A percentile compares a stretch with the other conserved stretches of the same genome.
Conservation (phyloP, 2,113 vertebrate genomes). For the Castor canadensis region DNA sequence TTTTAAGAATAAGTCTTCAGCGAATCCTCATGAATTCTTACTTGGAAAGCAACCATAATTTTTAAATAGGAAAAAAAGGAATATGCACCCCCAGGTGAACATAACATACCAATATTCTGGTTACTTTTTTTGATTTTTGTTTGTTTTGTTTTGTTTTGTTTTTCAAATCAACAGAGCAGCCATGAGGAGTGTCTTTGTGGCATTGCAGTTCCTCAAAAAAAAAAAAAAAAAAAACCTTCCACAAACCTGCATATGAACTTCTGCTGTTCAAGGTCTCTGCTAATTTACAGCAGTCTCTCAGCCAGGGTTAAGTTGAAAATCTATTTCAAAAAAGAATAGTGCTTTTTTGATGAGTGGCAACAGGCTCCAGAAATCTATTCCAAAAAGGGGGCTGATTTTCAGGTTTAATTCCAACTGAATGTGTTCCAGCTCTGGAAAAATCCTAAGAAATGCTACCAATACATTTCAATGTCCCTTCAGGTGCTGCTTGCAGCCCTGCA, state of each 20-base stretch:
- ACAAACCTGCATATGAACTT: conserved; percentile 46
- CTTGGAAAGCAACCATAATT: conserved; percentile 49
- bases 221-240: not conserved
- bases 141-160: not conserved
- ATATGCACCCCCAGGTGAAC: conserved; percentile 4
- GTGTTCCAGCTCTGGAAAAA: conserved; percentile 73
- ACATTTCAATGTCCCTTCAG: conserved; percentile 46
- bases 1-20: conserved; percentile 64
- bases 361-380: conserved; percentile 66
- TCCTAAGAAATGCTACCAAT: not conserved
- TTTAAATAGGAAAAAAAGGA: not conserved
- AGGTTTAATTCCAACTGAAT: conserved; percentile 66
- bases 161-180: conserved; percentile 71
- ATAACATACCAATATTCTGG: conserved; percentile 37
- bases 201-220: conserved; percentile 50
- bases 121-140: too few species aligned
- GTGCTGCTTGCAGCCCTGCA: conserved; percentile 55
- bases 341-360: conserved; percentile 64
- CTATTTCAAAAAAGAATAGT: conserved; percentile 65
- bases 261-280: conserved; percentile 3
- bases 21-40: conserved; percentile 57
- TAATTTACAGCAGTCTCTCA: conserved; percentile 46
- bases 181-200: conserved; percentile 74
- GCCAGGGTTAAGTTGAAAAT: conserved; percentile 66
- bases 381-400: not conserved